These are phyloP conservation scores for Scomber scombrus DNA, from an alignment of 2,113 vertebrate genomes.

Conservation along the genomic window DNA sequence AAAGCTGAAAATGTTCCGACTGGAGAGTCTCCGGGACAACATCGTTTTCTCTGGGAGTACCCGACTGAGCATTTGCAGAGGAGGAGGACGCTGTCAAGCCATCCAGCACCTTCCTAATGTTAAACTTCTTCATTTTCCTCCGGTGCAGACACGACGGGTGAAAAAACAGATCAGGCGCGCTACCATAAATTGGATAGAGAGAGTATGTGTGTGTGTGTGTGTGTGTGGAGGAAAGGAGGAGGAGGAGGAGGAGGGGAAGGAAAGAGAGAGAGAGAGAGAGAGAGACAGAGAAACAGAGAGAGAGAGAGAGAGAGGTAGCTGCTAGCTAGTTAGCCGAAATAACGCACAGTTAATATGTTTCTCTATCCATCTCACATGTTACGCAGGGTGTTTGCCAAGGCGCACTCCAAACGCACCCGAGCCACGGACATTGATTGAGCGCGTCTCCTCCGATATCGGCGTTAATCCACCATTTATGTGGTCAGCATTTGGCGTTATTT, in stretches of 20 bases:
- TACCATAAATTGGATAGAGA: conserved; percentile 65
- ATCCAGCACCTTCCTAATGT: conserved; percentile 98
- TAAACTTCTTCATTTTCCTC: conserved; percentile 97
- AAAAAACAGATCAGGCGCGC: conserved; percentile 57
- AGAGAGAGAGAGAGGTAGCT: conserved; percentile 20
- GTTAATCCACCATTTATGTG: conserved; percentile 72
- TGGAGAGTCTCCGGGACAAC: conserved; percentile 92
- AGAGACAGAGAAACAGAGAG: neutral
- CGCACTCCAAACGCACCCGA: conserved; percentile 62
- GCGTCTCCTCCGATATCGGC: conserved; percentile 26
- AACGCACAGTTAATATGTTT: conserved; percentile 77
- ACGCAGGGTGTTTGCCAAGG: conserved; percentile 70
- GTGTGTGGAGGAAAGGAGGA: neutral
- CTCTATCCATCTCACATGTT: conserved; percentile 78
- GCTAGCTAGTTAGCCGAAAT: conserved; percentile 75
- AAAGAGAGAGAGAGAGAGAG: too few relatives aligned
- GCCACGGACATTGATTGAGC: conserved; percentile 34
- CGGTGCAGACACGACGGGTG: conserved; percentile 53
- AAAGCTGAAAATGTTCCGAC: conserved; percentile 98
- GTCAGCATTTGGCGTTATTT: conserved; percentile 54
- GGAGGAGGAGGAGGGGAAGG: neutral
- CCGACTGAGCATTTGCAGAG: conserved; percentile 82
- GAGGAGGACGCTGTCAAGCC: conserved; percentile 92
- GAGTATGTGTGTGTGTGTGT: neutral
- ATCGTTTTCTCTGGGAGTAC: conserved; percentile 88